Evolutionary conservation across 2,888 invertebrate genomes (phyloP).

Genomic region (Heliconius sara): DNA sequence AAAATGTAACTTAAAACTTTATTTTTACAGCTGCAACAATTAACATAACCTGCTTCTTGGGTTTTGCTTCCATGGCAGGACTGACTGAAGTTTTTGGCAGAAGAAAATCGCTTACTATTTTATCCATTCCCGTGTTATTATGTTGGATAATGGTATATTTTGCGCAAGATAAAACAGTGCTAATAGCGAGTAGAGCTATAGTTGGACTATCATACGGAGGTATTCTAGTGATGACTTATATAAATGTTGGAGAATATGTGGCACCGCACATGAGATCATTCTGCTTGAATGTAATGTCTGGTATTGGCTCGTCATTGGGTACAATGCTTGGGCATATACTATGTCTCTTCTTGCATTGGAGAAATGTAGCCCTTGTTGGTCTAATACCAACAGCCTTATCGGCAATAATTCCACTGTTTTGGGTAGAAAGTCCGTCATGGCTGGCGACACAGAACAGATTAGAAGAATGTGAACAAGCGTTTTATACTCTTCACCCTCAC

Average conservation of each 20-base stretch:
- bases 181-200: conserved; percentile 41
- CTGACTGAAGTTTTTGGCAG: conserved; percentile 42
- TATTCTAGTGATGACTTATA: conserved; percentile 29
- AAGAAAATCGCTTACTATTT: conserved; percentile 36
- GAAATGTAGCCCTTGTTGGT: conserved; percentile 42
- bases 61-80: conserved; percentile 36
- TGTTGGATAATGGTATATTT: conserved; percentile 46
- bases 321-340: conserved; percentile 39
- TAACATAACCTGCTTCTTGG: conserved; percentile 43
- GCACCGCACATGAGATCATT: conserved; percentile 42
- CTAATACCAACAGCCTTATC: conserved; percentile 40
- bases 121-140: conserved; percentile 38
- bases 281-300: conserved; percentile 41
- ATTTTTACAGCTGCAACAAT: conserved; percentile 44
- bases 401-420: conserved; percentile 40
- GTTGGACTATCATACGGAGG: conserved; percentile 44
- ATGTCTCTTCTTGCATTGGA: conserved; percentile 44
- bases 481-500: conserved; percentile 32
- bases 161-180: conserved; percentile 34
- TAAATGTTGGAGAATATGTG: conserved; percentile 42
- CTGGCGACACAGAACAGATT: conserved; percentile 43
- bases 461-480: conserved; percentile 40
- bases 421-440: conserved; percentile 48
- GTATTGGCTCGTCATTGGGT: conserved; percentile 33
- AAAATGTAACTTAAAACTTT: conserved; percentile 3